These are phyloP conservation scores for Sebastes dallii DNA, from an alignment of 2,797 vertebrate genomes.

Conservation along the genomic window DNA sequence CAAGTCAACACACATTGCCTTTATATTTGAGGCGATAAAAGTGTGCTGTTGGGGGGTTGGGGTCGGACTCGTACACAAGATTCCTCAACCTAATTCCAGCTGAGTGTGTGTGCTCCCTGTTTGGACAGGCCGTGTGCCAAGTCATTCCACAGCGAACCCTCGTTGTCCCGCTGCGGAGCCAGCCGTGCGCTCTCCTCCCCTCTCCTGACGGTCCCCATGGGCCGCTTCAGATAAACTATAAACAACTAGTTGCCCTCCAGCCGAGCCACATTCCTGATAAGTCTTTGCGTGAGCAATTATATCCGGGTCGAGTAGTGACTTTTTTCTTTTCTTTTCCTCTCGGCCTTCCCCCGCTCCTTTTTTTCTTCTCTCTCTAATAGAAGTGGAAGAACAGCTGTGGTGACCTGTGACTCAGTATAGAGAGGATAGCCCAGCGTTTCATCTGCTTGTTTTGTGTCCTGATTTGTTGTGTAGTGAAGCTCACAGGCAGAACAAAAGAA, in stretches of 20 bases:
- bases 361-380: slow-evolving; percentile 11
- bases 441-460: slow-evolving; percentile 25
- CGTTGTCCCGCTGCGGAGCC: slow-evolving; percentile 23
- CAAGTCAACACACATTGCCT: not conserved
- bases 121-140: slow-evolving; percentile 69
- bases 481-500: slow-evolving; percentile 45
- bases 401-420: slow-evolving; percentile 53
- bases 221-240: slow-evolving; percentile 75
- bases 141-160: slow-evolving; percentile 61
- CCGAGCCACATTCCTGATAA: slow-evolving; percentile 79
- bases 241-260: slow-evolving; percentile 72
- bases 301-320: slow-evolving; percentile 79
- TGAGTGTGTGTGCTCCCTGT: slow-evolving; percentile 49
- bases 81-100: slow-evolving; percentile 70
- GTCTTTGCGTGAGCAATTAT: slow-evolving; percentile 76
- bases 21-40: slow-evolving; percentile 7
- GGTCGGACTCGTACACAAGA: slow-evolving; percentile 46
- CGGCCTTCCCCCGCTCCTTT: slow-evolving; percentile 12
- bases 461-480: slow-evolving; percentile 17
- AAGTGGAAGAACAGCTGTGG: slow-evolving; percentile 75
- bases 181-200: slow-evolving; percentile 2
- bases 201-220: slow-evolving; percentile 53
- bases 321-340: slow-evolving; percentile 17
- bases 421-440: slow-evolving; percentile 25
- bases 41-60: slow-evolving; percentile 35